A percentile compares a stretch with the other conserved stretches of the same genome.
phyloP scores from a whole-genome alignment of 2,888 invertebrate species.

The Sthenelais limicola region DNA sequence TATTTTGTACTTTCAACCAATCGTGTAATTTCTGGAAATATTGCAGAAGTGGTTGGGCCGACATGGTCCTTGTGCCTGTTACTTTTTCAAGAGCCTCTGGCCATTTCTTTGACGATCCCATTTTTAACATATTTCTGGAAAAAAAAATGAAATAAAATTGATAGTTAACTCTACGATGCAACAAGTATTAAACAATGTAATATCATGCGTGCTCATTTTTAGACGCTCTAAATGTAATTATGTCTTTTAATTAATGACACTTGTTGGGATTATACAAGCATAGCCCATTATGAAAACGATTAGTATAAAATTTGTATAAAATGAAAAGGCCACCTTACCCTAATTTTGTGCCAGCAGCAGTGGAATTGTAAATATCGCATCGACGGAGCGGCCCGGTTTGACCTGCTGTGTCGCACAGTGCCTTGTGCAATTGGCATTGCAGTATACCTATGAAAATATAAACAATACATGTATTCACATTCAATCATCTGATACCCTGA shows the following conservation, averaged over 20 bases:
- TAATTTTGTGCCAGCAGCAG: constrained; percentile 87
- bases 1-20: constrained; percentile 79
- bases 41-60: constrained; percentile 83
- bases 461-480: too few species aligned
- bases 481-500: too few species aligned
- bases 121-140: constrained; percentile 34
- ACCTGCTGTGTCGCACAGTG: constrained; percentile 86
- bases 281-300: too few species aligned
- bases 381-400: constrained; percentile 86
- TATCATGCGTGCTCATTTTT: too few species aligned
- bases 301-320: too few species aligned
- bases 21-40: constrained; percentile 86
- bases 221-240: too few species aligned
- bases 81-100: constrained; percentile 84
- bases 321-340: too few species aligned
- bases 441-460: too few species aligned
- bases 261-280: too few species aligned
- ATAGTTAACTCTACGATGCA: too few species aligned
- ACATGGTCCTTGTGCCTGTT: constrained; percentile 80
- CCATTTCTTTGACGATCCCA: constrained; percentile 75
- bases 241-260: too few species aligned
- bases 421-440: constrained; percentile 94
- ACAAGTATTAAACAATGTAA: too few species aligned
- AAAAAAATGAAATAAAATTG: not conserved
- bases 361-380: constrained; percentile 91